Conservation (phyloP, 2,113 vertebrate genomes). For the Cynoglossus semilaevis region DNA sequence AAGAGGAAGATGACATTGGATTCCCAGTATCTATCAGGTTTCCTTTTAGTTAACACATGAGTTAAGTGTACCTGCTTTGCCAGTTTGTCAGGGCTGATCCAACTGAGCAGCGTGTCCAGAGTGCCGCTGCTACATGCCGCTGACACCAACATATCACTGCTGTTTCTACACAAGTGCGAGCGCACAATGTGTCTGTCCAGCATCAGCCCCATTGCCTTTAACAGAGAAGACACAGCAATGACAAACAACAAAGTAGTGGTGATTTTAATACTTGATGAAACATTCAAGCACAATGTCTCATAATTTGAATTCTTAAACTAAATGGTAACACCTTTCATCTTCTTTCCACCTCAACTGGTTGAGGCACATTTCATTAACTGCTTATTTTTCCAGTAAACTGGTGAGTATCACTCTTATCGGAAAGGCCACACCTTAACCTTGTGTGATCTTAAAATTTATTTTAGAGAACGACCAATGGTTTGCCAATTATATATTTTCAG, state of each 20-base stretch:
- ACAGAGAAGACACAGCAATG: not conserved
- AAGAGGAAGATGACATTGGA: not conserved
- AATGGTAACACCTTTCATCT: not conserved
- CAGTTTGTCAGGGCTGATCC: slow-evolving; percentile 56
- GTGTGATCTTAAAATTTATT: too few relatives aligned
- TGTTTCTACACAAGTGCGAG: slow-evolving; percentile 54
- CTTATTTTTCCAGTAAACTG: not conserved
- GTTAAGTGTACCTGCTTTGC: slow-evolving; percentile 65
- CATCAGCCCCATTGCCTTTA: slow-evolving; percentile 58
- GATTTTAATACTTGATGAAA: too few relatives aligned
- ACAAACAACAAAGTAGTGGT: too few relatives aligned
- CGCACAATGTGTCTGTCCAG: slow-evolving; percentile 39
- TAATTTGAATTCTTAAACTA: too few relatives aligned
- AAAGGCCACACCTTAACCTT: too few relatives aligned
- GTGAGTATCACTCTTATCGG: not conserved
- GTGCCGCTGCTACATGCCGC: slow-evolving; percentile 43
- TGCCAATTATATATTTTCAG: too few relatives aligned
- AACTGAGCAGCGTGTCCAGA: slow-evolving; percentile 46
- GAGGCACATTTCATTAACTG: not conserved
- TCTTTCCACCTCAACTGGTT: not conserved
- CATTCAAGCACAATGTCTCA: too few relatives aligned
- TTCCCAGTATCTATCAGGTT: not conserved
- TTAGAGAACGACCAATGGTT: too few relatives aligned
- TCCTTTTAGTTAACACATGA: not conserved
- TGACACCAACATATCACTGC: slow-evolving; percentile 23